Percentiles rank a stretch among this genome's conserved stretches.
Conservation (phyloP, 2,113 vertebrate species). For the Zingel zingel region DNA sequence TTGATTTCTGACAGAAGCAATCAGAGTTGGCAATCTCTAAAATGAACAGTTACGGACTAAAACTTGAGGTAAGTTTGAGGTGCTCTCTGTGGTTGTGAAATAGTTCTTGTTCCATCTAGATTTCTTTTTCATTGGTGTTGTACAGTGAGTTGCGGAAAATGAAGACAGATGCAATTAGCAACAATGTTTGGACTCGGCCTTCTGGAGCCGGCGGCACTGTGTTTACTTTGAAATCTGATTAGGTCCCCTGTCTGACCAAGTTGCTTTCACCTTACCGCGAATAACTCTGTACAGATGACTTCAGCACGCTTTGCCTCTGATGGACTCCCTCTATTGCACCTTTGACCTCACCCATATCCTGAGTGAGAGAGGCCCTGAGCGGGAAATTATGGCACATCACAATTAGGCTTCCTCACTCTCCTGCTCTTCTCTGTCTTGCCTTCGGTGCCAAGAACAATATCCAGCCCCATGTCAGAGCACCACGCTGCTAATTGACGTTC, state of each 20-base stretch:
- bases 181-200: constrained; percentile 72
- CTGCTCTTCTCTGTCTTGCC: constrained; percentile 55
- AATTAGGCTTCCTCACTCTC: constrained; percentile 66
- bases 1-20: constrained; percentile 82
- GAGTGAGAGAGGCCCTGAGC: constrained; percentile 61
- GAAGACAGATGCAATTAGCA: constrained; percentile 79
- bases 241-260: constrained; percentile 71
- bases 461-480: constrained; percentile 61
- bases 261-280: constrained; percentile 74
- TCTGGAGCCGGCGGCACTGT: constrained; percentile 65
- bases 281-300: constrained; percentile 76
- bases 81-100: constrained; percentile 76
- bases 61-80: constrained; percentile 72
- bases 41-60: constrained; percentile 69
- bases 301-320: constrained; percentile 64
- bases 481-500: constrained; percentile 65
- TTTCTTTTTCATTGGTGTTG: constrained; percentile 67
- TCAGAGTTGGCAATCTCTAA: constrained; percentile 77
- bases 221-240: constrained; percentile 84
- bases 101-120: constrained; percentile 72
- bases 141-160: constrained; percentile 79
- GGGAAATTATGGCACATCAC: constrained; percentile 75
- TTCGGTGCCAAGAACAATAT: constrained; percentile 78
- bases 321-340: constrained; percentile 62
- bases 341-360: constrained; percentile 75